Base-by-base conservation (phyloP, 2,888 invertebrate species). In the Pristionchus mayeri region DNA sequence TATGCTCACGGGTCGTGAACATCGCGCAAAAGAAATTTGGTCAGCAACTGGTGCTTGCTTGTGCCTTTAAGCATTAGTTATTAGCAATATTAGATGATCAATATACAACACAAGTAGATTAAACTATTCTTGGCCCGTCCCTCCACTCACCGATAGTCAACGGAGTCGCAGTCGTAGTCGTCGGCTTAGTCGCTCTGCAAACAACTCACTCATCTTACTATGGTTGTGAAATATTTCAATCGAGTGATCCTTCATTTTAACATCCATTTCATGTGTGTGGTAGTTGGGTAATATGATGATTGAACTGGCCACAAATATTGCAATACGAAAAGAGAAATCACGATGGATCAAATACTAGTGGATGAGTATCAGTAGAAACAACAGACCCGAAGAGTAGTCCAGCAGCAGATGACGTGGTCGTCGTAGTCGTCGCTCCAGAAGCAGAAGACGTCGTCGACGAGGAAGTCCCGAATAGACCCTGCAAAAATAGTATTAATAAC, bases 371-470 rank as follows among this genome's bases (percentile, higher is more conserved):
- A n/a, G n/a, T n/a, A n/a, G n/a, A n/a, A n/a, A n/a, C 21, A 24
- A 37, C 78, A 21, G 3, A 83, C 71, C 84, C 84, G 54, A 84
- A 84, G 52, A 84, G 75, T 6, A 84, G 54, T 50, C 84, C 84
- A 21, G 84, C 85, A 34, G 60, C 76, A 27, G 85, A 57, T 16
- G 86, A 54, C 3, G 86, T 40, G 7, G 75, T 40, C 24, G 75
- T 60, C 37, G n/a, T n/a, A n/a, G 85, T 27, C 6, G 85, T 24
- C 9, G 85, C 48, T 71, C 82, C 34, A 48, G 63, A 30, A 21
- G 60, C 21, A 11, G 79, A 37, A 30, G 80, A 3, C 21, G 80
- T 80, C 50, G 78, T 34, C n/a, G 78, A 21, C 3, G 80, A 30
- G 34, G 57, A 3, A 27, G 78, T 37, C 13, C 80, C 80, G 80